Base-by-base conservation (phyloP, 2,888 invertebrate species). In the Hirtodrosophila trivittata region DNA sequence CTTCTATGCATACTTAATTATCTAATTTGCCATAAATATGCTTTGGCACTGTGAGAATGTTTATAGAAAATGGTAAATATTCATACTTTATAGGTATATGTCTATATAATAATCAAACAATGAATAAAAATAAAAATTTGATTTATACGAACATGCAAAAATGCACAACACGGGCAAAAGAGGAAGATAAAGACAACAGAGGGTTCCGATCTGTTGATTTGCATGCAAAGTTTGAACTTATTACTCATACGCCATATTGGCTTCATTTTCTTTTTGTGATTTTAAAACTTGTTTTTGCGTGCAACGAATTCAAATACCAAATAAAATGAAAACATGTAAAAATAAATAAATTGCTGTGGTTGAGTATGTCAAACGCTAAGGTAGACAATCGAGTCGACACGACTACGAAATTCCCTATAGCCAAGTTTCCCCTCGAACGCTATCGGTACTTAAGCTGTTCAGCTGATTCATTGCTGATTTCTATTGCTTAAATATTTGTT, bases 1-100 rank as follows among this genome's bases (percentile, higher is more conserved):
- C 56, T 63, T 60, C 43, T 43, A 58, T 70, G 81, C 68, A 83
- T 83, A 75, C 63, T 67, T 75, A 70, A 81, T 81, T 80, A 77
- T 63, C 62, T 66, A 63, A 72, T 77, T 82, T 82, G 49, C 65
- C 64, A 74, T 72, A 62, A 55, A 39, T 33, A 45, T 41, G 38
- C 42, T 8, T 18, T n/a, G 33, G 5, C 39, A 30, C 43, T 68
- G 55, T 68, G 73, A 68, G 68, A 71, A 72, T 64, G 55, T 67
- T 59, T 56, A 64, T 62, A 56, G 47, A 64, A 64, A 55, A 68
- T 68, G 60, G 43, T 58, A 62, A 73, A 60, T 73, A 66, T 49
- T 51, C 49, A 49, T 43, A 66, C 14, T 13, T 8, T 25, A 13
- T 6, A 13, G n/a, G 3, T 8, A 10, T 14, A 51, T 39, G 9